Evolutionary conservation across 2,113 vertebrate genomes (phyloP), one percentile per base, ranked within the genome.

Genomic region (Myodes glareolus): DNA sequence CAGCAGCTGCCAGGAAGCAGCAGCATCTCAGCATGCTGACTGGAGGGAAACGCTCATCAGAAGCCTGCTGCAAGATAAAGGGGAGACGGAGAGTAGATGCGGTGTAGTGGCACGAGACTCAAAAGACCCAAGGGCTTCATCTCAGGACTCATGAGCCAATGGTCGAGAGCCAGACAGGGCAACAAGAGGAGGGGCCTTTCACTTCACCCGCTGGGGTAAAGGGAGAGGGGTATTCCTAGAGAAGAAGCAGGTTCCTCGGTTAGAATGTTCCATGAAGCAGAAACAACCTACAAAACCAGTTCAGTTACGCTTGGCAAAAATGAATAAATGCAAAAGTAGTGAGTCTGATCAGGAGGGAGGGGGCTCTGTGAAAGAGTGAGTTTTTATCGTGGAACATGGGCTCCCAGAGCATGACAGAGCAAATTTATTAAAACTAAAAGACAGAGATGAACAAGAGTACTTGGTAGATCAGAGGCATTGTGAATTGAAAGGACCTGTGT

Each of bases 401-500:
- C 4, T 21, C 36, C 39, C 13, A n/a, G 8, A 42, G 1, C 21
- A 14, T 47, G 31, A 19, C 29, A 11, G 1, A 42, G 72, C 17
- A 16, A 21, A 42, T 72, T 70, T 88, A 42, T 80, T 55, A 80
- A 80, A 80, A 55, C n/a, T 12, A 31, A 78, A 36, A 36, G 31
- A n/a, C 33, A 23, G 36, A 82, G 23, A 63, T 42, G 47, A 47
- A 11, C 68, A n/a, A 73, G 91, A 84, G 7, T 29, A 75, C 36
- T 4, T 5, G 3, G 17, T 58, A 39, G 1, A 76, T 16, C 1
- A 5, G 2, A 39, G 50, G 25, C 0, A 39, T 25, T 89, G 29
- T 50, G 91, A 13, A 16, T 3, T 27, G 16, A 36, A 91, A 91
- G n/a, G n/a, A 75, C 31, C 55, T 31, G 1, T 73, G 73, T 78